Percentiles rank a stretch among this genome's conserved stretches.
Conservation (phyloP, 2,797 vertebrate genomes). For the Trachurus trachurus region DNA sequence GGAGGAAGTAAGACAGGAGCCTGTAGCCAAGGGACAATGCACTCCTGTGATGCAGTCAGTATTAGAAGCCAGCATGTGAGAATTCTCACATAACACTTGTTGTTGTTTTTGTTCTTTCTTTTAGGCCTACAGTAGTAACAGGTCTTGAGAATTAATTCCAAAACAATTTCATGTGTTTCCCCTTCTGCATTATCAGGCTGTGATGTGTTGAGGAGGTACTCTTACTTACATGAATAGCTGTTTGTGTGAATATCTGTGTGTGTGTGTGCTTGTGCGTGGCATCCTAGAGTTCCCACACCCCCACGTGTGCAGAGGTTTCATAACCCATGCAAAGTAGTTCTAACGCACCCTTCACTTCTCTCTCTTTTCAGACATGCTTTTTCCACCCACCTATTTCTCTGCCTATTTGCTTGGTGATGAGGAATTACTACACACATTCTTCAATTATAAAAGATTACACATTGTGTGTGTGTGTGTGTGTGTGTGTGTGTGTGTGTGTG, state of each 20-base stretch:
- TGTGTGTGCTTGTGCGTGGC: background rate
- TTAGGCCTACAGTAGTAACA: background rate
- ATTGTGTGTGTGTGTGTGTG: no score
- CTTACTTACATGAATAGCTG: background rate
- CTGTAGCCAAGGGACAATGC: conserved; percentile 32
- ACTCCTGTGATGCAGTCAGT: conserved; percentile 10
- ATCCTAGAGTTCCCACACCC: background rate
- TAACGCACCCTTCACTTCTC: background rate
- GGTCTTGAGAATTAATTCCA: background rate
- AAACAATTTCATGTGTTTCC: background rate
- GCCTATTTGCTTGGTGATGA: conserved; percentile 5
- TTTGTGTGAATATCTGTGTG: background rate
- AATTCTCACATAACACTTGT: background rate
- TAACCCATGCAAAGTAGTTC: background rate
- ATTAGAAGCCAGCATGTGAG: background rate
- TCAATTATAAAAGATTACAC: background rate
- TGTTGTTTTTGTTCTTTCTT: background rate
- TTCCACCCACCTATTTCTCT: background rate
- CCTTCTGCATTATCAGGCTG: background rate
- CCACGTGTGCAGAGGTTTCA: conserved; percentile 1
- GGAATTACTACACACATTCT: background rate
- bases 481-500: background rate
- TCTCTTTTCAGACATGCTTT: background rate
- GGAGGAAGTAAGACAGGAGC: conserved; percentile 45
- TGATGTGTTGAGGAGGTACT: conserved; percentile 2